A percentile compares a stretch with the other conserved stretches of the same genome.
phyloP scores from a whole-genome alignment of 2,888 invertebrate genomes.

The Allophyes oxyacanthae region DNA sequence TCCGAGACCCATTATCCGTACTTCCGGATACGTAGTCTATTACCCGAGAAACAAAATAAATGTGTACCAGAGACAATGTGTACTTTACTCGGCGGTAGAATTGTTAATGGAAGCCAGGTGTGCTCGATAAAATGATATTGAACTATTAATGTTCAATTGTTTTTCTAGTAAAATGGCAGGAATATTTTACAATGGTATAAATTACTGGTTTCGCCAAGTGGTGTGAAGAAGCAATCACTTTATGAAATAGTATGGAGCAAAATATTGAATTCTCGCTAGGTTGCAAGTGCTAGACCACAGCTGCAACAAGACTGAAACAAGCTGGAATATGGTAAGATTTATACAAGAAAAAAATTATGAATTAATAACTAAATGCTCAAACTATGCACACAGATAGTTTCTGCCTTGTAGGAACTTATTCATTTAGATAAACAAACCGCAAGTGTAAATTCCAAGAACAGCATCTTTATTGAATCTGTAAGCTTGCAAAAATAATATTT shows the following conservation, averaged over 20 bases:
- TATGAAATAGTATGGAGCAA: too few relatives aligned
- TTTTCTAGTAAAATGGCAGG: background rate
- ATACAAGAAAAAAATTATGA: too few relatives aligned
- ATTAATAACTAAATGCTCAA: slow-evolving; percentile 5
- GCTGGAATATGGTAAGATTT: too few relatives aligned
- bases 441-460: slow-evolving; percentile 65
- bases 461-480: slow-evolving; percentile 68
- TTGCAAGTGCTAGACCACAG: too few relatives aligned
- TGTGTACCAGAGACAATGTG: slow-evolving; percentile 38
- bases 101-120: slow-evolving; percentile 36
- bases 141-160: slow-evolving; percentile 5
- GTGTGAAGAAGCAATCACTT: too few relatives aligned
- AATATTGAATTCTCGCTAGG: too few relatives aligned
- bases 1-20: slow-evolving; percentile 54
- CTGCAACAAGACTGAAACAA: too few relatives aligned
- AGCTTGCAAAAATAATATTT: slow-evolving; percentile 67
- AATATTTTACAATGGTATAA: too few relatives aligned
- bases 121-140: slow-evolving; percentile 11
- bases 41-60: slow-evolving; percentile 55
- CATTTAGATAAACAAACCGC: slow-evolving; percentile 50
- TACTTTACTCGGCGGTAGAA: slow-evolving; percentile 30
- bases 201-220: too few relatives aligned
- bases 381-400: background rate
- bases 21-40: slow-evolving; percentile 57
- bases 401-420: slow-evolving; percentile 24